A percentile compares a stretch with the other conserved stretches of the same genome.
phyloP scores from a whole-genome alignment of 2,113 vertebrate genomes.

The Loxodonta africana region DNA sequence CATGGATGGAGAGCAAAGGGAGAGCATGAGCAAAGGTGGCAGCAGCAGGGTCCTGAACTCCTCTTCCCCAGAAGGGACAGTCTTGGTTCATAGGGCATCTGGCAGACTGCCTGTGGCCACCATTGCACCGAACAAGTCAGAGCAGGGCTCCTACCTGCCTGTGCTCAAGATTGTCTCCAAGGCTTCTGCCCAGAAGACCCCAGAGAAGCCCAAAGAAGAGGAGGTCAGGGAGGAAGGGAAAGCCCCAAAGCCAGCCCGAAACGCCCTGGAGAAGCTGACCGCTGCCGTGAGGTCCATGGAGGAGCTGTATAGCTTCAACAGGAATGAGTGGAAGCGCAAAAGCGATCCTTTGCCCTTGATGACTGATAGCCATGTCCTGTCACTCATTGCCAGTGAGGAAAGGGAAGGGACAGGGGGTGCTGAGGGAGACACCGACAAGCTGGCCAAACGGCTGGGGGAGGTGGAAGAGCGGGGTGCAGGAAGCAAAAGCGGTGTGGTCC shows the following conservation, averaged over 20 bases:
- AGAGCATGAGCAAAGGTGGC: background rate
- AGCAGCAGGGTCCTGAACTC: constrained; percentile 19
- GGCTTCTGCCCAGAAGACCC: constrained; percentile 84
- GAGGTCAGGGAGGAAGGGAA: constrained; percentile 87
- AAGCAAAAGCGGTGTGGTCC: constrained; percentile 60
- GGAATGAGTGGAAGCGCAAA: constrained; percentile 96
- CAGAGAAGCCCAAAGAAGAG: constrained; percentile 89
- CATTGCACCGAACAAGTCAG: constrained; percentile 89
- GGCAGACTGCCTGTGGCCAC: constrained; percentile 87
- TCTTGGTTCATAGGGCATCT: constrained; percentile 87
- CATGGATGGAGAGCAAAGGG: constrained; percentile 73
- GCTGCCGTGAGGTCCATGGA: constrained; percentile 98
- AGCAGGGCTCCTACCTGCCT: constrained; percentile 86
- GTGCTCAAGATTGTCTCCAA: constrained; percentile 90
- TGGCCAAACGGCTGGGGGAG: constrained; percentile 13
- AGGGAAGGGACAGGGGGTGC: background rate
- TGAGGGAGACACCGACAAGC: background rate
- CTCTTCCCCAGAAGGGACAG: constrained; percentile 88
- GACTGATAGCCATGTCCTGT: constrained; percentile 94
- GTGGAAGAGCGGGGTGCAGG: background rate
- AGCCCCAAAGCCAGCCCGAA: constrained; percentile 79
- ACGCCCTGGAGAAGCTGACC: constrained; percentile 95
- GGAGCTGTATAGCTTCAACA: constrained; percentile 95
- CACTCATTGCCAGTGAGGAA: constrained; percentile 91
- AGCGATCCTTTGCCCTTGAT: constrained; percentile 89